Evolutionary conservation across 2,888 invertebrate species (phyloP).

Genomic region (Acronicta aceris): DNA sequence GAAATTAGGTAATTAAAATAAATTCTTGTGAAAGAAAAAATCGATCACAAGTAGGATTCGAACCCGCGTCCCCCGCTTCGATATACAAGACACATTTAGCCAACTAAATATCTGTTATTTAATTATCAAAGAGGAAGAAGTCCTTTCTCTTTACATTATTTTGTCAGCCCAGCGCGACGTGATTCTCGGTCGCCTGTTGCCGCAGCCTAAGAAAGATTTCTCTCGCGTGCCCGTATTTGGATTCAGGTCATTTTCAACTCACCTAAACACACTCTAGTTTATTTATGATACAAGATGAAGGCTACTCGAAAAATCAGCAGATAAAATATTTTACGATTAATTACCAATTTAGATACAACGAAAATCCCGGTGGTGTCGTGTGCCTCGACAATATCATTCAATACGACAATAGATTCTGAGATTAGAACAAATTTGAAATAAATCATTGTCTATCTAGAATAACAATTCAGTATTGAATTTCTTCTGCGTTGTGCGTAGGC

Average conservation of each 20-base stretch:
- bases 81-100: too few relatives aligned
- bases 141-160: constrained; percentile 74
- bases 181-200: constrained; percentile 58
- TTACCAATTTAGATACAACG: constrained; percentile 3
- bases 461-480: constrained; percentile 21
- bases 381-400: constrained; percentile 9
- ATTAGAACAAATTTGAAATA: constrained; percentile 7
- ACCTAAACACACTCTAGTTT: constrained; percentile 75
- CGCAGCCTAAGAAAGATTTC: constrained; percentile 77
- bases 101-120: constrained; percentile 23
- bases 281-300: constrained; percentile 39
- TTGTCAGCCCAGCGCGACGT: constrained; percentile 58
- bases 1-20: neutral
- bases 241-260: constrained; percentile 83
- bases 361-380: constrained; percentile 15
- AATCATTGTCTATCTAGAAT: constrained; percentile 8
- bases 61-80: too few relatives aligned
- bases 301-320: constrained; percentile 14
- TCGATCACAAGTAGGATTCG: too few relatives aligned
- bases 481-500: constrained; percentile 20
- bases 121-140: constrained; percentile 66
- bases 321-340: constrained; percentile 31
- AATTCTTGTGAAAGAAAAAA: too few relatives aligned
- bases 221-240: constrained; percentile 84
- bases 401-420: constrained; percentile 6